phyloP scores from a whole-genome alignment of 2,797 vertebrate species.

The Microhierax caerulescens region DNA sequence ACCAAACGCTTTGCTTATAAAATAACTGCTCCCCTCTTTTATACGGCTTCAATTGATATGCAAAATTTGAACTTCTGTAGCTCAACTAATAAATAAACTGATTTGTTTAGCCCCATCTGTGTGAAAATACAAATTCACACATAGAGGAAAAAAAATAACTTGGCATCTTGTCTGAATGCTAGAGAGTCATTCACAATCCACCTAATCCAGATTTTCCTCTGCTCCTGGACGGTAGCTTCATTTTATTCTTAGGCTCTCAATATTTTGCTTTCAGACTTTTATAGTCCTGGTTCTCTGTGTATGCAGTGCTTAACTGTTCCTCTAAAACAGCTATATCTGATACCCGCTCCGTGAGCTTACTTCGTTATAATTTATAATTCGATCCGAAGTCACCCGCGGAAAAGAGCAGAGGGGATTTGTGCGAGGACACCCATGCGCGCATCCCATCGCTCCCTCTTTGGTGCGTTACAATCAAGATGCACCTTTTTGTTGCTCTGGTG shows the following conservation, averaged over 20 bases:
- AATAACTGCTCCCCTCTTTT: background rate
- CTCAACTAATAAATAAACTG: background rate
- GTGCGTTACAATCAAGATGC: conserved; percentile 16
- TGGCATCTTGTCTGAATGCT: background rate
- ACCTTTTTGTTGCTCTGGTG: conserved; percentile 2
- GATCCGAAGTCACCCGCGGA: conserved; percentile 47
- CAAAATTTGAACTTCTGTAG: background rate
- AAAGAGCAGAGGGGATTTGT: conserved; percentile 3
- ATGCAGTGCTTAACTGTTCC: background rate
- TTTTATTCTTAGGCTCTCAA: background rate
- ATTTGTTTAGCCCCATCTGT: background rate
- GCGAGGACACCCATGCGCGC: rapidly evolving
- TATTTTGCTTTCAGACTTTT: background rate
- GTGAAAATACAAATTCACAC: conserved; percentile 6
- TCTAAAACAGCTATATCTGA: background rate
- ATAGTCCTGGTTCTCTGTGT: background rate
- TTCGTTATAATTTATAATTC: conserved; percentile 30
- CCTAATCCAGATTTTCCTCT: conserved; percentile 15
- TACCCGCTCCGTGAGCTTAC: background rate
- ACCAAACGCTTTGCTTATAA: background rate
- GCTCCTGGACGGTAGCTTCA: background rate
- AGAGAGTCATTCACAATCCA: background rate
- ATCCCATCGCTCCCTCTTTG: background rate
- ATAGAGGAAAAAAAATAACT: background rate
- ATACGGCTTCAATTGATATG: background rate